Percentiles rank a stretch among this genome's conserved stretches.
Conservation (phyloP, 2,113 vertebrate genomes). For the Corydoras maculifer region DNA sequence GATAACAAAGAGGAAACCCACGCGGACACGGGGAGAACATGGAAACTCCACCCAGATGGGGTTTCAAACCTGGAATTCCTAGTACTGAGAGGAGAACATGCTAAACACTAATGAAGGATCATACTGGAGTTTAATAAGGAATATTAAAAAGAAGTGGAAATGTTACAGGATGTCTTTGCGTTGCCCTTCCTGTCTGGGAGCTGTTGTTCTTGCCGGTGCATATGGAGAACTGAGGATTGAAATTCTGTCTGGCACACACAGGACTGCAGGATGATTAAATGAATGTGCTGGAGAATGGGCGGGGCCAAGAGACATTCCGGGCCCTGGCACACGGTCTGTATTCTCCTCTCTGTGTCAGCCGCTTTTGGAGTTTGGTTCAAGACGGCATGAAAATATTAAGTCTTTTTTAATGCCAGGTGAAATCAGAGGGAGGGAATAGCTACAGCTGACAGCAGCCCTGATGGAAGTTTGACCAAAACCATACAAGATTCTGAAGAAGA, state of each 20-base stretch:
- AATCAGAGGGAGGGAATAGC: background rate
- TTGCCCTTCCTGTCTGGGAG: background rate
- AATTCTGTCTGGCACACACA: background rate
- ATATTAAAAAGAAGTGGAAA: background rate
- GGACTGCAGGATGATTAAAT: constrained; percentile 11
- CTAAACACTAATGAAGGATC: no score
- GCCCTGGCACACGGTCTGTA: constrained; percentile 1
- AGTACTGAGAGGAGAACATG: no score
- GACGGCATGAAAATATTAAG: background rate
- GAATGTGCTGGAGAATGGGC: constrained; percentile 10
- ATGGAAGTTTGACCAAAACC: background rate
- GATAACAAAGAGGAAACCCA: no score
- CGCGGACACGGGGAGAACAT: no score
- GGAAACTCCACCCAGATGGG: no score
- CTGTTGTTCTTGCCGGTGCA: background rate
- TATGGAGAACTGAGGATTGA: background rate
- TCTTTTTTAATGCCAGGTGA: background rate
- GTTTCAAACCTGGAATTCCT: no score
- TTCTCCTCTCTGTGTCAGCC: background rate
- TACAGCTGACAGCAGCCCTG: background rate
- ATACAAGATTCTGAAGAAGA: background rate
- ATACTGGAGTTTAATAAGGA: no score
- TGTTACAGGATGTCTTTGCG: background rate
- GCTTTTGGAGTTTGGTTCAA: background rate
- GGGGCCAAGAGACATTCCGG: constrained; percentile 3